Conservation (phyloP, 37 sponge, comb jelly and placozoan species). For the Bolinopsis microptera region DNA sequence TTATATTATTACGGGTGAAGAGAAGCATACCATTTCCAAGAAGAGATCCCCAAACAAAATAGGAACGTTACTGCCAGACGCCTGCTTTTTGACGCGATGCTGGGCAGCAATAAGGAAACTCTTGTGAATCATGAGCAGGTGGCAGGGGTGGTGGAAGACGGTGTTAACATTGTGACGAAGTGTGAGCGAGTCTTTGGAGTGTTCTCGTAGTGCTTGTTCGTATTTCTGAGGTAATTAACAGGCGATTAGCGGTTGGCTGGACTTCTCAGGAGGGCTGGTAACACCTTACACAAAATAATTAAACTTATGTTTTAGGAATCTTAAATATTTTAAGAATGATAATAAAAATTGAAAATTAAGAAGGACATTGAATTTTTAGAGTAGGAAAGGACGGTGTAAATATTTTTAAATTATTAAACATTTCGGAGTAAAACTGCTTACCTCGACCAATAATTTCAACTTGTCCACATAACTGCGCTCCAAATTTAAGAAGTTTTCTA, state of each 20-base stretch:
- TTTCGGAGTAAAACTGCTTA: background rate
- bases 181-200: slow-evolving; percentile 54
- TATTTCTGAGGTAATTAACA: background rate
- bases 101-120: slow-evolving; percentile 43
- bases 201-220: slow-evolving; percentile 24
- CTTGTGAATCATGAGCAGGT: slow-evolving; percentile 59
- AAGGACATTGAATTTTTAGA: no score
- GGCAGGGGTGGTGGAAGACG: slow-evolving; percentile 53
- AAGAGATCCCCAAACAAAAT: slow-evolving; percentile 61
- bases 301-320: background rate
- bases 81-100: slow-evolving; percentile 14
- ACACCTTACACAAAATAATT: background rate
- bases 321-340: background rate
- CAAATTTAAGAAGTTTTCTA: slow-evolving; percentile 42
- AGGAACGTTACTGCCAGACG: background rate
- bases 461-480: slow-evolving; percentile 55
- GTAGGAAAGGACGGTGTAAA: no score
- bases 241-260: background rate
- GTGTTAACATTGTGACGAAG: slow-evolving; percentile 56
- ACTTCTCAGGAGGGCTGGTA: background rate
- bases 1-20: no score
- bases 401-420: background rate
- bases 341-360: background rate
- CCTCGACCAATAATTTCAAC: slow-evolving; percentile 23
- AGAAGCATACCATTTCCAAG: slow-evolving; percentile 39